A percentile compares a stretch with the other conserved stretches of the same genome.
Evolutionary conservation across 2,113 vertebrate species (phyloP).

Genomic region (Barnardius zonarius): DNA sequence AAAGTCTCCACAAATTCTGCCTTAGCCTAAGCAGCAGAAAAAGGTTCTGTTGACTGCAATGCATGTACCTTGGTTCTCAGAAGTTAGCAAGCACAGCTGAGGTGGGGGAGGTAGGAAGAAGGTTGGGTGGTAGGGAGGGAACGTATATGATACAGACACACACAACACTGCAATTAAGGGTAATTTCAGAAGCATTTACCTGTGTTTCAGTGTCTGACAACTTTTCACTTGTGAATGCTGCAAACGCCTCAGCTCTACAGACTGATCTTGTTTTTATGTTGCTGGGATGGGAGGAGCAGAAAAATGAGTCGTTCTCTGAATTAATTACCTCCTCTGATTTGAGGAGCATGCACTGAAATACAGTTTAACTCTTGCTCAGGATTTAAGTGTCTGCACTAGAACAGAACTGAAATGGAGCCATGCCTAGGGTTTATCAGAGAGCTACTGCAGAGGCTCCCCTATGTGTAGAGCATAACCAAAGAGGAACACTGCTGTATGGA

Average conservation of each 20-base stretch:
- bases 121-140: conserved; percentile 45
- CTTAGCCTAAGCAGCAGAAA: background rate
- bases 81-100: conserved; percentile 11
- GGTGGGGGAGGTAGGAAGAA: conserved; percentile 29
- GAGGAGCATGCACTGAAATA: background rate
- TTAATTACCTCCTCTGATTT: conserved; percentile 25
- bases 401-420: background rate
- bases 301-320: conserved; percentile 25
- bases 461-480: background rate
- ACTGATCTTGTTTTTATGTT: conserved; percentile 7
- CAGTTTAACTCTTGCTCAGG: conserved; percentile 31
- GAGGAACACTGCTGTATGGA: background rate
- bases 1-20: background rate
- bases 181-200: conserved; percentile 57
- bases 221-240: conserved; percentile 27
- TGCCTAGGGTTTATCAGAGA: background rate
- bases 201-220: conserved; percentile 52
- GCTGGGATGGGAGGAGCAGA: conserved; percentile 17
- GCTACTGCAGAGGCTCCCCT: background rate
- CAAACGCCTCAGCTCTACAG: background rate
- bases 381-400: background rate
- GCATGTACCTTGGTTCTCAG: background rate
- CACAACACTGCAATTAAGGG: conserved; percentile 46
- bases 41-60: background rate
- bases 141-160: conserved; percentile 7